Evolutionary conservation across 2,113 vertebrate genomes (phyloP), one percentile per base, ranked within the genome.

Genomic region (Peromyscus leucopus): DNA sequence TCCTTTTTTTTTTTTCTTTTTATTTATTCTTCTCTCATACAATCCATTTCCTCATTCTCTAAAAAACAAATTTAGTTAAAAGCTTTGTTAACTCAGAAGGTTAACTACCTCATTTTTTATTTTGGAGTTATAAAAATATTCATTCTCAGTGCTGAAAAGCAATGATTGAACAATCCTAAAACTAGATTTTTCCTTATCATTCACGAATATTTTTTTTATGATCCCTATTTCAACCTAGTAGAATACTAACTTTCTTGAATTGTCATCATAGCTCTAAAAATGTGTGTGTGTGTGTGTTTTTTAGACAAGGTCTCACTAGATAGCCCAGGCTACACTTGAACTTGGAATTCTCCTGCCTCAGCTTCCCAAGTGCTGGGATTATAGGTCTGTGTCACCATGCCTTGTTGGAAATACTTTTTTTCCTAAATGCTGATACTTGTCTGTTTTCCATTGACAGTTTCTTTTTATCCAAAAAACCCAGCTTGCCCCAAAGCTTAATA

Each of bases 161-260:
- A 74, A 33, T 92, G 19, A 83, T n/a, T 75, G 59, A 96, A 22
- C 69, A 72, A 55, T 74, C 12, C 48, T 94, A 88, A 94, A 78
- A 16, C 88, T 85, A 80, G 17, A 61, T 59, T 74, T 94, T 85
- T 55, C 42, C 59, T 89, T 94, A 31, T 75, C 61, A 83, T 79
- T 79, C 61, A 92, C 65, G 92, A 93, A 82, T 82, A 72, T 26
- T 61, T 46, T 74, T 95, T 83, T 96, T 86, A 65, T 21, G 31
- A 1, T 93, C 16, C 89, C 36, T 90, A 16, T 92, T 93, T 87
- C 57, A 84, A 61, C 31, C 39, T 67, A 1, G 59, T 67, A 46
- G 51, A 9, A 55, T 11, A 22, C n/a, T 90, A 48, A 22, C 12
- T 86, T 89, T 93, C n/a, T 93, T 89, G 87, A 93, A 96, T 92